A percentile compares a stretch with the other conserved stretches of the same genome.
Conservation (phyloP, 2,113 vertebrate genomes). For the Takifugu bimaculatus region DNA sequence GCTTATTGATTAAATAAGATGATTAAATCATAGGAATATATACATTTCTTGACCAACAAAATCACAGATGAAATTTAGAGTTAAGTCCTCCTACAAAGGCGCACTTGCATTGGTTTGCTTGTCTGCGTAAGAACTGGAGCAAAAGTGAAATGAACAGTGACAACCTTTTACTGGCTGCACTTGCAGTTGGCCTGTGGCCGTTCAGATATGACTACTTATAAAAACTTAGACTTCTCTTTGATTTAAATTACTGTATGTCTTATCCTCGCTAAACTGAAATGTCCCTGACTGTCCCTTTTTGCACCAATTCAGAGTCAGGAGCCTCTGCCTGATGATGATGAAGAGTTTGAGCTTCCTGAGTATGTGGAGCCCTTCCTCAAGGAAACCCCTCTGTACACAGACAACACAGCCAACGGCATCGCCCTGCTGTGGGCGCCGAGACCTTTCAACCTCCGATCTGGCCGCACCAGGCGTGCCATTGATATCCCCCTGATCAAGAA, state of each 20-base stretch:
- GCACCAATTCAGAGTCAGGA: conserved; percentile 84
- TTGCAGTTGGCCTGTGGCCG: conserved; percentile 23
- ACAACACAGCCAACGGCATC: conserved; percentile 97
- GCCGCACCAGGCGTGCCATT: conserved; percentile 92
- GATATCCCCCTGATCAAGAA: conserved; percentile 98
- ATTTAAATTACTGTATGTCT: neutral
- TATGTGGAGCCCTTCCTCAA: conserved; percentile 96
- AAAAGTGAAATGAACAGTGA: conserved; percentile 52
- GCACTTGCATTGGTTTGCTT: conserved; percentile 61
- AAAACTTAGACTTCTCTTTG: neutral
- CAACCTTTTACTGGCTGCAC: conserved; percentile 36
- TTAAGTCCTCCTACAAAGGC: conserved; percentile 54
- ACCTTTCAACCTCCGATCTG: conserved; percentile 94
- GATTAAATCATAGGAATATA: neutral
- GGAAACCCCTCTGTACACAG: conserved; percentile 94
- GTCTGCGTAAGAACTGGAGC: conserved; percentile 59
- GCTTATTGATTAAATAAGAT: neutral
- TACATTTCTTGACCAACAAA: neutral
- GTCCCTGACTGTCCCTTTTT: neutral
- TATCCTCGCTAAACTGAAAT: neutral
- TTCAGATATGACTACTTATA: conserved; percentile 29
- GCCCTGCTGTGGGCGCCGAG: conserved; percentile 96
- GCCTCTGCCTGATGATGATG: conserved; percentile 94
- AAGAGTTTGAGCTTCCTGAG: conserved; percentile 97
- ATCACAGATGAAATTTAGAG: neutral